phyloP scores from a whole-genome alignment of 2,113 vertebrate genomes.

The Oreochromis niloticus region DNA sequence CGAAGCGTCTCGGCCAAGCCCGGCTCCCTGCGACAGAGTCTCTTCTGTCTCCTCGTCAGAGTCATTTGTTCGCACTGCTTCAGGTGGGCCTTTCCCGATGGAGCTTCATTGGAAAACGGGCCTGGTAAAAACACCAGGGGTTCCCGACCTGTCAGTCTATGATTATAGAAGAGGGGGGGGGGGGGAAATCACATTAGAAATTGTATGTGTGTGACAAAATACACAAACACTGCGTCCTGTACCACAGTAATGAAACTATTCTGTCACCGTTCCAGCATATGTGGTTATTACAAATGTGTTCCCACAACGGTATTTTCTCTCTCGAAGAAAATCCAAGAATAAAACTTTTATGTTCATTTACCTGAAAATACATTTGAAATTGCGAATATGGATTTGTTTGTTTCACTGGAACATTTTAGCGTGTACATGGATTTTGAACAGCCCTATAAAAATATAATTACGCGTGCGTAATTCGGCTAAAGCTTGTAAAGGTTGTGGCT shows the following conservation, averaged over 20 bases:
- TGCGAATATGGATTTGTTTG: accelerated
- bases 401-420: neutral
- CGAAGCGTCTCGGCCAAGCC: constrained; percentile 90
- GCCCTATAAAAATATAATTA: neutral
- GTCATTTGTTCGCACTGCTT: constrained; percentile 95
- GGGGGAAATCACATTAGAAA: neutral
- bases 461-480: constrained; percentile 16
- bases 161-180: neutral
- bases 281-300: neutral
- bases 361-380: neutral
- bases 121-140: constrained; percentile 83
- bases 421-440: neutral
- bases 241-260: neutral
- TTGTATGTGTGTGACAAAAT: neutral
- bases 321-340: neutral
- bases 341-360: neutral
- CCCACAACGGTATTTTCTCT: neutral
- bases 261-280: neutral
- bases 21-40: constrained; percentile 88
- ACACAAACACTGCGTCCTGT: neutral
- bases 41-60: constrained; percentile 85
- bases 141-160: constrained; percentile 90
- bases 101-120: constrained; percentile 66
- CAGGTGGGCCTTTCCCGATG: constrained; percentile 78
- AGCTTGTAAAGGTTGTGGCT: neutral